Conservation (phyloP, 2,113 vertebrate genomes). For the Scomber japonicus region DNA sequence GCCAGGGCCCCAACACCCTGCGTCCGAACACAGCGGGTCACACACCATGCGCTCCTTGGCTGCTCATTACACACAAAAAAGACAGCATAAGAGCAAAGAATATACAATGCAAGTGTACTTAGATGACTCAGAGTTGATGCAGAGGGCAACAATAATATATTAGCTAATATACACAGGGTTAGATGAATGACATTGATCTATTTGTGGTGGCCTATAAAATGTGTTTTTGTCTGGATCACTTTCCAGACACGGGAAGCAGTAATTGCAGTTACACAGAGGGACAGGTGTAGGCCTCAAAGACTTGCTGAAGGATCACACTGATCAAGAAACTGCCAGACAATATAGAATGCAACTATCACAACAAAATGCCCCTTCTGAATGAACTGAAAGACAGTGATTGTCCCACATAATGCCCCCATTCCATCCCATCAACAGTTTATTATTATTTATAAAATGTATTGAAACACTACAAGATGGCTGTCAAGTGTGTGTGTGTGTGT, state of each 20-base stretch:
- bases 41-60: constrained; percentile 93
- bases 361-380: constrained; percentile 22
- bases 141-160: constrained; percentile 28
- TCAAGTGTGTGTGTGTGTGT: not conserved
- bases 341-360: constrained; percentile 7
- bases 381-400: constrained; percentile 9
- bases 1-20: constrained; percentile 96
- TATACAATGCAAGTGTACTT: not conserved
- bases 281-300: constrained; percentile 7
- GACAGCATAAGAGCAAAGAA: not conserved
- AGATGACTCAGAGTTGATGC: constrained; percentile 2
- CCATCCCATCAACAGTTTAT: not conserved
- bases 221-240: not conserved
- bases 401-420: not conserved
- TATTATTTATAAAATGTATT: not conserved
- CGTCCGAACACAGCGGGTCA: constrained; percentile 92
- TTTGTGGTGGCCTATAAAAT: constrained; percentile 40
- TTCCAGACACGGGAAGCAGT: constrained; percentile 13
- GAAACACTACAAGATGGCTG: not conserved
- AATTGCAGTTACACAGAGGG: constrained; percentile 24
- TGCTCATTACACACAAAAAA: constrained; percentile 72
- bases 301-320: not conserved
- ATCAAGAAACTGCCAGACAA: constrained; percentile 17
- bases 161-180: constrained; percentile 14
- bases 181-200: constrained; percentile 22